phyloP scores from a whole-genome alignment of 2,797 vertebrate species.

The Aplochiton taeniatus region DNA sequence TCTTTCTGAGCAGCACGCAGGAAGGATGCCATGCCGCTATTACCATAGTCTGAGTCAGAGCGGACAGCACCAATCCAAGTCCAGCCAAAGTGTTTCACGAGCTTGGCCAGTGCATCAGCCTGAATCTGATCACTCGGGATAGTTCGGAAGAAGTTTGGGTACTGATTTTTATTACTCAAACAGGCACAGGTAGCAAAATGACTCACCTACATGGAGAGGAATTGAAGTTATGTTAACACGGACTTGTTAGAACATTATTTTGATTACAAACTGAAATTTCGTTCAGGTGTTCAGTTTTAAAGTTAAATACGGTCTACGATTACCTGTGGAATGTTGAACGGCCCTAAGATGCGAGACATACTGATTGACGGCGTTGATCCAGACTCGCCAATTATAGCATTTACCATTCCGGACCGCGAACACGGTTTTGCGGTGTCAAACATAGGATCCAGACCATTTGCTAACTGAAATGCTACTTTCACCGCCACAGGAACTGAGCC shows the following conservation, averaged over 20 bases:
- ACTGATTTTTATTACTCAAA: slow-evolving; percentile 69
- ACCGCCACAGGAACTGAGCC: slow-evolving; percentile 46
- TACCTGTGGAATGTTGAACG: slow-evolving; percentile 67
- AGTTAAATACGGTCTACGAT: too few species aligned
- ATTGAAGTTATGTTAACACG: too few species aligned
- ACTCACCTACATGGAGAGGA: slow-evolving; percentile 56
- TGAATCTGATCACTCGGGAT: slow-evolving; percentile 75
- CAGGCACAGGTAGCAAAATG: slow-evolving; percentile 74
- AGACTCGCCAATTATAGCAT: slow-evolving; percentile 64
- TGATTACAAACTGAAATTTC: too few species aligned
- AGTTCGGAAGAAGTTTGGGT: slow-evolving; percentile 74
- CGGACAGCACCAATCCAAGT: slow-evolving; percentile 75
- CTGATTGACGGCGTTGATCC: slow-evolving; percentile 69
- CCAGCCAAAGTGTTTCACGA: slow-evolving; percentile 74
- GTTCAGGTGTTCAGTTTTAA: too few species aligned
- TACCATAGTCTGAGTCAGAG: slow-evolving; percentile 73
- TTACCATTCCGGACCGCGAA: slow-evolving; percentile 32
- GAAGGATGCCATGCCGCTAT: slow-evolving; percentile 69
- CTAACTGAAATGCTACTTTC: slow-evolving; percentile 51
- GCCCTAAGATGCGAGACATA: slow-evolving; percentile 57
- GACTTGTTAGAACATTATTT: neutral
- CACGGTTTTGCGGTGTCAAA: slow-evolving; percentile 35
- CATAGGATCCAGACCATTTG: slow-evolving; percentile 40
- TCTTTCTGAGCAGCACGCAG: slow-evolving; percentile 53
- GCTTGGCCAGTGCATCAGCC: slow-evolving; percentile 62